Percentiles rank a stretch among this genome's conserved stretches.
These are phyloP conservation scores for Eumaeus atala DNA, from an alignment of 1,140 invertebrate species.

Conservation along the genomic window DNA sequence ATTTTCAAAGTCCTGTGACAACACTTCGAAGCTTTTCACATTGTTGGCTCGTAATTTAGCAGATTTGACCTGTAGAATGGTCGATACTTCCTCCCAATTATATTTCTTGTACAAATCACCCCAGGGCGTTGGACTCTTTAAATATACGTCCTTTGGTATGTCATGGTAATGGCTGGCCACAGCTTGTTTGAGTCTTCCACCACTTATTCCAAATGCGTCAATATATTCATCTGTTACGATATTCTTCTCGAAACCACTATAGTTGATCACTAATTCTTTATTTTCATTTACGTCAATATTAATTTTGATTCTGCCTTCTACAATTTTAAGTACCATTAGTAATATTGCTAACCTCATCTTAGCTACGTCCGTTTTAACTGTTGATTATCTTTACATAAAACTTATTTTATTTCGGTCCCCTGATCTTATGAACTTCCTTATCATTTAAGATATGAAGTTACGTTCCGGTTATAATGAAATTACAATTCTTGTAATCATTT, in stretches of 20 bases:
- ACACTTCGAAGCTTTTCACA: slow-evolving; percentile 32
- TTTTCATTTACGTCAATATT: slow-evolving; percentile 22
- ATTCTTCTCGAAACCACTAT: slow-evolving; percentile 25
- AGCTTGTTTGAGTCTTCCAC: slow-evolving; percentile 28
- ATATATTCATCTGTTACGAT: slow-evolving; percentile 25
- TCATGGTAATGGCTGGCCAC: slow-evolving; percentile 27
- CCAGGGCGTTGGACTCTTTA: slow-evolving; percentile 52
- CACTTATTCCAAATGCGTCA: slow-evolving; percentile 24
- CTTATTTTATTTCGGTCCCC: not conserved
- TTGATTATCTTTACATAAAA: not conserved
- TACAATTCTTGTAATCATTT: no score
- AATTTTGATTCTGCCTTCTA: slow-evolving; percentile 25
- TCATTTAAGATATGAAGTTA: no score
- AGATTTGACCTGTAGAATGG: slow-evolving; percentile 42
- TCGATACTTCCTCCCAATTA: slow-evolving; percentile 44
- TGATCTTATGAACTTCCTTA: not conserved
- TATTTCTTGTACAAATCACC: slow-evolving; percentile 46
- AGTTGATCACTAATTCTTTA: slow-evolving; percentile 21
- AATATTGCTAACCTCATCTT: slow-evolving; percentile 1
- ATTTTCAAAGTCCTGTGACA: slow-evolving; percentile 52
- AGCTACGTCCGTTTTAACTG: not conserved
- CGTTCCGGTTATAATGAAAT: no score
- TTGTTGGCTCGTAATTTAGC: slow-evolving; percentile 32
- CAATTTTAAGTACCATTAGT: slow-evolving; percentile 7
- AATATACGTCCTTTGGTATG: slow-evolving; percentile 30